These are phyloP conservation scores for Diabrotica undecimpunctata DNA, from an alignment of 1,140 invertebrate species.

Conservation along the genomic window DNA sequence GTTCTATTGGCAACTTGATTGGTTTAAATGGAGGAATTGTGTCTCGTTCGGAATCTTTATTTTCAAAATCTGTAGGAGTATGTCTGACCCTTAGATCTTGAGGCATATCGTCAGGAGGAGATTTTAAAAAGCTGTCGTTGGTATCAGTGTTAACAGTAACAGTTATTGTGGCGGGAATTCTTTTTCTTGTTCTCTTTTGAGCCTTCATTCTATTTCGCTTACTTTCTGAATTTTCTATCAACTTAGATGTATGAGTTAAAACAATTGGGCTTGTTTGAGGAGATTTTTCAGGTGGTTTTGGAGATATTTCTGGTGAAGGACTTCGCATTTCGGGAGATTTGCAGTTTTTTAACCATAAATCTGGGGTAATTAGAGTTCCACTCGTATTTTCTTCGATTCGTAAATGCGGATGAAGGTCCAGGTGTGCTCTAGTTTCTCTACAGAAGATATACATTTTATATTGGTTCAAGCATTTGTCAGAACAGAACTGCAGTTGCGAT, in stretches of 20 bases:
- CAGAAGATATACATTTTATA: slow-evolving; percentile 96
- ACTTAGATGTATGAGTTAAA: slow-evolving; percentile 56
- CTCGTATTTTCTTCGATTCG: slow-evolving; percentile 43
- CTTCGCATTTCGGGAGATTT: slow-evolving; percentile 60
- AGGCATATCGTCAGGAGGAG: slow-evolving; percentile 32
- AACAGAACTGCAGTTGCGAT: slow-evolving; percentile 76
- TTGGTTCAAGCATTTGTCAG: slow-evolving; percentile 89
- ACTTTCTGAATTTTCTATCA: slow-evolving; percentile 39
- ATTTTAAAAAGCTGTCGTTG: slow-evolving; percentile 3
- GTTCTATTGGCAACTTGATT: slow-evolving; percentile 45
- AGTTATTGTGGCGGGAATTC: slow-evolving; percentile 44
- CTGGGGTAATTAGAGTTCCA: slow-evolving; percentile 73
- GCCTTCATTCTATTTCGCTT: slow-evolving; percentile 50
- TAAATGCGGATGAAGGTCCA: slow-evolving; percentile 75
- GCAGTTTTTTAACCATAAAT: slow-evolving; percentile 79
- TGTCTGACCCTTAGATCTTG: slow-evolving; percentile 43
- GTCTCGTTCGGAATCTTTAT: slow-evolving; percentile 8
- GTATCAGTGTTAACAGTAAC: not conserved
- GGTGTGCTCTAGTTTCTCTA: slow-evolving; percentile 82
- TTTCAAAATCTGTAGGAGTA: slow-evolving; percentile 35
- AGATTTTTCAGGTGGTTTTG: slow-evolving; percentile 27
- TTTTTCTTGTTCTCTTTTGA: slow-evolving; percentile 48
- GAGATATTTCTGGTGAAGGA: slow-evolving; percentile 46
- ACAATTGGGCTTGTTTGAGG: slow-evolving; percentile 49
- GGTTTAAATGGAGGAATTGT: slow-evolving; percentile 40